phyloP scores from a whole-genome alignment of 1,140 invertebrate genomes.

The Maconellicoccus hirsutus region DNA sequence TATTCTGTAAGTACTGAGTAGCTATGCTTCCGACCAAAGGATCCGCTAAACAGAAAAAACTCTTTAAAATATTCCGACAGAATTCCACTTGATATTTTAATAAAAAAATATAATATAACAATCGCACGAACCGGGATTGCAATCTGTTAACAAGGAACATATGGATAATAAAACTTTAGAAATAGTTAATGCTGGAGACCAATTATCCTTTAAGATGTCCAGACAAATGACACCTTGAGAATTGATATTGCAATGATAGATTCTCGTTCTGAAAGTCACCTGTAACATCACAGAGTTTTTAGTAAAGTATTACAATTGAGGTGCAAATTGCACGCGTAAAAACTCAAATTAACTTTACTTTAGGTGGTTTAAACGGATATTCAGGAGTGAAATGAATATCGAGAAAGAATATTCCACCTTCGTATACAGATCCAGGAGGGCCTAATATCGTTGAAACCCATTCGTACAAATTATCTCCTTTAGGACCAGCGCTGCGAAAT shows the following conservation, averaged over 20 bases:
- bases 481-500: constrained; percentile 73
- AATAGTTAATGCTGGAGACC: constrained; percentile 89
- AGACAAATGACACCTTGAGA: constrained; percentile 92
- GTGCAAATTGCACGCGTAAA: neutral
- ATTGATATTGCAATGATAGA: constrained; percentile 96
- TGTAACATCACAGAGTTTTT: constrained; percentile 35
- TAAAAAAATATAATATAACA: constrained; percentile 23
- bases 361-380: constrained; percentile 95
- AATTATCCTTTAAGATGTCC: constrained; percentile 92
- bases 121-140: constrained; percentile 69
- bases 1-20: constrained; percentile 92
- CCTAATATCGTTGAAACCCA: constrained; percentile 96
- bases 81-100: constrained; percentile 2
- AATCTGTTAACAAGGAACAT: constrained; percentile 89
- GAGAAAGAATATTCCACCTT: constrained; percentile 89
- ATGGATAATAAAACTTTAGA: constrained; percentile 90
- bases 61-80: too few relatives aligned
- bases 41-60: constrained; percentile 56
- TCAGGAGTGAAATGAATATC: constrained; percentile 92
- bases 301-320: neutral
- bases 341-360: constrained; percentile 44
- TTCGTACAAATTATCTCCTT: constrained; percentile 93
- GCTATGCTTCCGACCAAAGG: constrained; percentile 96
- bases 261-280: constrained; percentile 91
- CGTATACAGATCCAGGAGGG: constrained; percentile 84